These are phyloP conservation scores for Myzus persicae DNA, from an alignment of 1,140 invertebrate genomes.

Conservation along the genomic window DNA sequence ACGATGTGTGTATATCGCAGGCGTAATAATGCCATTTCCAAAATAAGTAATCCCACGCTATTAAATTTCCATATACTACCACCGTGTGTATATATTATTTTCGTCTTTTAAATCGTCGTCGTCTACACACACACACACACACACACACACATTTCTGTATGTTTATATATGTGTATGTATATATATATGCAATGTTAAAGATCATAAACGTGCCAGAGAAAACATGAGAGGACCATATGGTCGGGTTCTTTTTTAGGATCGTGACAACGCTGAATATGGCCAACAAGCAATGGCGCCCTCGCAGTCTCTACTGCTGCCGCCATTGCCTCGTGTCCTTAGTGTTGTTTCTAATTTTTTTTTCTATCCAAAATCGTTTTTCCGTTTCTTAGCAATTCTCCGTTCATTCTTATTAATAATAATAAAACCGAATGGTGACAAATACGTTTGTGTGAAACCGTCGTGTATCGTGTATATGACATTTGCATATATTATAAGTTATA, in stretches of 20 bases:
- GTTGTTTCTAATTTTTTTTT: conserved; percentile 33
- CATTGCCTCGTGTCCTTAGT: conserved; percentile 9
- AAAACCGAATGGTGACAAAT: conserved; percentile 1
- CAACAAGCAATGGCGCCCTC: conserved; percentile 56
- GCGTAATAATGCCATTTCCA: conserved; percentile 49
- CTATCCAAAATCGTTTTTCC: conserved; percentile 11
- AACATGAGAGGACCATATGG: conserved; percentile 57
- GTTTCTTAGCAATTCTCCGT: background rate
- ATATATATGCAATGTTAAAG: conserved; percentile 52
- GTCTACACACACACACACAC: background rate
- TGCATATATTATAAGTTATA: conserved; percentile 1
- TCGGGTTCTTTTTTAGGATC: conserved; percentile 58
- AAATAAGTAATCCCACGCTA: conserved; percentile 53
- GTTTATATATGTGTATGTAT: background rate
- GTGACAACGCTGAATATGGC: conserved; percentile 56
- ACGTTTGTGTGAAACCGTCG: background rate
- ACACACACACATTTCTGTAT: background rate
- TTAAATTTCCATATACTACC: conserved; percentile 53
- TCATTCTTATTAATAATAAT: background rate
- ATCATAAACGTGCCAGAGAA: conserved; percentile 59
- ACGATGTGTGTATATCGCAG: background rate
- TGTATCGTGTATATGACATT: conserved; percentile 18
- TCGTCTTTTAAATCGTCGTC: conserved; percentile 51
- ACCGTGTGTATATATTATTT: conserved; percentile 40
- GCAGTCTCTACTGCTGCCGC: background rate